Conservation (phyloP, 2,797 vertebrate genomes). For the Manis crassicaudata region DNA sequence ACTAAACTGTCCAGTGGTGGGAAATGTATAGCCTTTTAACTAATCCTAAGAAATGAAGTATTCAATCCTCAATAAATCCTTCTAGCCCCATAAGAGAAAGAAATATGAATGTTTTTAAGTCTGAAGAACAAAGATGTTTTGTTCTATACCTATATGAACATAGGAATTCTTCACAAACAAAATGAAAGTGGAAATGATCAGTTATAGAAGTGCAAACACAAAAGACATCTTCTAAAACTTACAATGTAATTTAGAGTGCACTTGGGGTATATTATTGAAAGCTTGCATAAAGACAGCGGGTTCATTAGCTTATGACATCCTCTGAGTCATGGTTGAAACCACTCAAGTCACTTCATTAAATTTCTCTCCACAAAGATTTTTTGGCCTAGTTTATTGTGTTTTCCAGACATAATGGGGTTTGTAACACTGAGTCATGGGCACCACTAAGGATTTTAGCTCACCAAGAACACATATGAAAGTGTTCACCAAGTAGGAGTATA, state of each 20-base stretch:
- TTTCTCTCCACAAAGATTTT: constrained; percentile 20
- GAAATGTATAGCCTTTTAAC: not conserved
- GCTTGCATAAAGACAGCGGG: not conserved
- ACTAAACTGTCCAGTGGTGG: not conserved
- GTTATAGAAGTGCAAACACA: not conserved
- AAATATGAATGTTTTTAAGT: not conserved
- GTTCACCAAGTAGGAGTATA: constrained; percentile 16
- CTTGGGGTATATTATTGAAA: not conserved
- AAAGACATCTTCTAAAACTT: not conserved
- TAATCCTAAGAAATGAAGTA: not conserved
- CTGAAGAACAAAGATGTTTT: not conserved
- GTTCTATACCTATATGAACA: not conserved
- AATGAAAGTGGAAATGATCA: not conserved
- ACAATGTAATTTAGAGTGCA: not conserved
- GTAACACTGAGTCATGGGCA: constrained; percentile 27
- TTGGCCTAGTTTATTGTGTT: constrained; percentile 29
- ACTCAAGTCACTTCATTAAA: constrained; percentile 61
- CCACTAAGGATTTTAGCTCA: constrained; percentile 8
- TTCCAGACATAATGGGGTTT: constrained; percentile 47
- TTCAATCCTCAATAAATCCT: not conserved
- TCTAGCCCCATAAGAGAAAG: not conserved
- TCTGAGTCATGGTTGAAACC: constrained; percentile 64
- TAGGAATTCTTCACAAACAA: not conserved
- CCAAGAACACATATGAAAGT: constrained; percentile 49
- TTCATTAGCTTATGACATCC: constrained; percentile 52